Conservation (phyloP, 2,113 vertebrate species). For the Muntiacus muntjak region DNA sequence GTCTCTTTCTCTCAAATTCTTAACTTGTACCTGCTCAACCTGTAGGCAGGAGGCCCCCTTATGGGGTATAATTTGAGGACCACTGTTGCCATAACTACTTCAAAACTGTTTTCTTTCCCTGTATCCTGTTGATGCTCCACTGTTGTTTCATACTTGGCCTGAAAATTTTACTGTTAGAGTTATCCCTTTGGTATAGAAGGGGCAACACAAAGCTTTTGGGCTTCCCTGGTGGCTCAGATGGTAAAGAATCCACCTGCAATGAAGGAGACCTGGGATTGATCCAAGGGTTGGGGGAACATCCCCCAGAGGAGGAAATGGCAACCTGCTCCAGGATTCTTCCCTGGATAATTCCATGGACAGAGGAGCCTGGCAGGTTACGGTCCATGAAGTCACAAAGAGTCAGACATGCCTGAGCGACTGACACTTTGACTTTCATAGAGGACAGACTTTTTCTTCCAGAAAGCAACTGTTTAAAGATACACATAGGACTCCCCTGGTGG, state of each 20-base stretch:
- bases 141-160: not conserved
- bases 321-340: not conserved
- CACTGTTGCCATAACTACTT: not conserved
- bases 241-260: not conserved
- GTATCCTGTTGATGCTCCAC: not conserved
- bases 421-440: not conserved
- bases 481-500: not conserved
- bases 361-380: not conserved
- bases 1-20: not conserved
- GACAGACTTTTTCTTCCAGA: not conserved
- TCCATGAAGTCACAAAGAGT: not conserved
- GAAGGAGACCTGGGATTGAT: not conserved
- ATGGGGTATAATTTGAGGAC: not conserved
- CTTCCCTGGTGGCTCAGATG: not conserved
- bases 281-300: not conserved
- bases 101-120: not conserved
- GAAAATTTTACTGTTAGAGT: not conserved
- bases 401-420: not conserved
- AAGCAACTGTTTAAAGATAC: conserved; percentile 8
- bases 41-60: not conserved
- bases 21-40: not conserved
- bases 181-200: not conserved
- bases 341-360: not conserved
- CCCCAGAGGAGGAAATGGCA: not conserved
- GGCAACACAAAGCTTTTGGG: not conserved